Evolutionary conservation across 2,113 vertebrate species (phyloP).

Genomic region (Desmodus rotundus): DNA sequence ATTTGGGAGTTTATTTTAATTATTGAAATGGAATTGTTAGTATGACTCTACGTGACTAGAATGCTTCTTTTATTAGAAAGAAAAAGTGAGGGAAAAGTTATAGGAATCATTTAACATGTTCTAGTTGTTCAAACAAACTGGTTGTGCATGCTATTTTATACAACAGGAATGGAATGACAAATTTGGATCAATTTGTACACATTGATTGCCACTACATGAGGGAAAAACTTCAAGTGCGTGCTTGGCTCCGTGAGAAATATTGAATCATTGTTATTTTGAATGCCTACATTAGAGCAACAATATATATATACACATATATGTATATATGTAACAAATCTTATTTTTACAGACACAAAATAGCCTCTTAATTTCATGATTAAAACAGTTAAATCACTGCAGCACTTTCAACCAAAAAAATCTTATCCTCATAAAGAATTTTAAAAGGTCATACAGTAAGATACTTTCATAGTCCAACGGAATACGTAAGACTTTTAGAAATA

Average conservation of each 20-base stretch:
- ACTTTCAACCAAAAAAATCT: not conserved
- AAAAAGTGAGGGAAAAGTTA: not conserved
- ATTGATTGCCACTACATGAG: not conserved
- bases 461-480: not conserved
- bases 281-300: not conserved
- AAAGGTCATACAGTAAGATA: not conserved
- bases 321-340: not conserved
- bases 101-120: not conserved
- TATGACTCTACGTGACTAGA: not conserved
- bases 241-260: not conserved
- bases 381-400: not conserved
- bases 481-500: not conserved
- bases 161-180: not conserved
- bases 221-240: not conserved
- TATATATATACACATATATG: not conserved
- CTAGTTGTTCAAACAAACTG: not conserved
- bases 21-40: not conserved
- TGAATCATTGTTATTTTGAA: not conserved
- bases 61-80: not conserved
- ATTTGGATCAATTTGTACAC: not conserved
- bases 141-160: not conserved
- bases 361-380: slow-evolving; percentile 7
- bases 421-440: not conserved
- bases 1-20: not conserved
- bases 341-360: not conserved